Conservation (phyloP, 2,888 invertebrate species). For the Diaphora mendica region DNA sequence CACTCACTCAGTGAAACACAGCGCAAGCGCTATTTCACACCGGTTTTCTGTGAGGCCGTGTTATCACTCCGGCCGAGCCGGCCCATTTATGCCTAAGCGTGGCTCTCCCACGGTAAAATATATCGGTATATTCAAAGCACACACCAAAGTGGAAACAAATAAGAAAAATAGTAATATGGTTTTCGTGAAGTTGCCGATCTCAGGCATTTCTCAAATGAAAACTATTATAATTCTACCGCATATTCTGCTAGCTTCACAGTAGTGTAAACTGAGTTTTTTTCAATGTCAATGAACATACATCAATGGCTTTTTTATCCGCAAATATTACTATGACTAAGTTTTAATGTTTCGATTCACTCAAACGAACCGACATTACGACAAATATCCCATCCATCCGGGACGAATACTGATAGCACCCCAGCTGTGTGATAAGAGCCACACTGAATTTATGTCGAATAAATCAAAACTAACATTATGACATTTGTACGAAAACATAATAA, state of each 20-base stretch:
- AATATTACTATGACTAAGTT: not conserved
- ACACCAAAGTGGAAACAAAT: no score
- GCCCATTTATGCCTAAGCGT: no score
- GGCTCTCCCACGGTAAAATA: no score
- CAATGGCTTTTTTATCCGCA: not conserved
- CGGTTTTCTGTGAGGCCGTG: no score
- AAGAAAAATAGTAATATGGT: not conserved
- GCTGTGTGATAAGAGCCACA: conserved; percentile 40
- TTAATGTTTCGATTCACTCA: not conserved
- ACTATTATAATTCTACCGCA: no score
- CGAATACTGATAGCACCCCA: conserved; percentile 35
- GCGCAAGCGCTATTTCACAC: no score
- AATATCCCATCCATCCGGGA: conserved; percentile 23
- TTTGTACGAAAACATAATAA: conserved; percentile 14
- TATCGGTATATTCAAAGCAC: no score
- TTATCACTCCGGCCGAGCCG: no score
- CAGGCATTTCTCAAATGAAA: not conserved
- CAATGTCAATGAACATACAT: not conserved
- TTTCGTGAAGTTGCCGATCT: not conserved
- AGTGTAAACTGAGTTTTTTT: not conserved
- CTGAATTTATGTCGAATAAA: conserved; percentile 23
- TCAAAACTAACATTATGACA: conserved; percentile 15
- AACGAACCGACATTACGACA: not conserved
- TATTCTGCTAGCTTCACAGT: not conserved
- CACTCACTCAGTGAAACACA: no score